phyloP scores from a whole-genome alignment of 2,797 vertebrate genomes.

The Sebastes hopkinsi region DNA sequence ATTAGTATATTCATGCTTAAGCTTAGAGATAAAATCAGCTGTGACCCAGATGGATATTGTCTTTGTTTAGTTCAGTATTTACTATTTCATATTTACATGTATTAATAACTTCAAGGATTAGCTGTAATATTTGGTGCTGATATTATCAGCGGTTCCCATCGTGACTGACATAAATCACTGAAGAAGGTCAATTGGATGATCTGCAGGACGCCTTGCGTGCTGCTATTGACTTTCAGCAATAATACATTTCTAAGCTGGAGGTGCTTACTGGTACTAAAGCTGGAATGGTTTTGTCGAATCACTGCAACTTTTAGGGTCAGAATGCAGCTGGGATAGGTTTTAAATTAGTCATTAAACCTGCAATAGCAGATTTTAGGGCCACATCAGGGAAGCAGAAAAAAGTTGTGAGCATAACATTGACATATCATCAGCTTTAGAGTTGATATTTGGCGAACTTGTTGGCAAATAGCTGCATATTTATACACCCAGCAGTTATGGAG shows the following conservation, averaged over 20 bases:
- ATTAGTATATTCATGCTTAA: neutral
- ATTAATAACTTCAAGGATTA: conserved; percentile 12
- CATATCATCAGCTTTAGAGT: neutral
- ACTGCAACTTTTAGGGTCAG: neutral
- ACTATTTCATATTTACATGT: conserved; percentile 4
- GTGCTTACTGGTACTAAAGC: conserved; percentile 4
- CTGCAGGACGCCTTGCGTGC: conserved; percentile 7
- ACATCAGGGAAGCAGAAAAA: neutral
- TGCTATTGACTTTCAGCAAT: conserved; percentile 17
- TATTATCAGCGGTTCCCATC: conserved; percentile 4
- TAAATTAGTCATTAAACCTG: neutral
- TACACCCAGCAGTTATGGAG: neutral
- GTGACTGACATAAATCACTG: conserved; percentile 30
- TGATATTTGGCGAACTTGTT: neutral
- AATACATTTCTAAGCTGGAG: conserved; percentile 21
- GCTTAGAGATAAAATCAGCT: neutral
- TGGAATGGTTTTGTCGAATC: conserved; percentile 23
- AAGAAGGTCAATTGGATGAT: conserved; percentile 37
- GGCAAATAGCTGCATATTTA: neutral
- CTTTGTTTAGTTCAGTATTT: neutral
- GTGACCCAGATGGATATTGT: neutral
- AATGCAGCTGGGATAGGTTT: neutral
- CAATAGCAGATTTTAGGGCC: no score
- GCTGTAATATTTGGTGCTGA: conserved; percentile 2
- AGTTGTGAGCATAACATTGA: neutral